Evolutionary conservation across 2,797 vertebrate genomes (phyloP).

Genomic region (Glyptemys insculpta): DNA sequence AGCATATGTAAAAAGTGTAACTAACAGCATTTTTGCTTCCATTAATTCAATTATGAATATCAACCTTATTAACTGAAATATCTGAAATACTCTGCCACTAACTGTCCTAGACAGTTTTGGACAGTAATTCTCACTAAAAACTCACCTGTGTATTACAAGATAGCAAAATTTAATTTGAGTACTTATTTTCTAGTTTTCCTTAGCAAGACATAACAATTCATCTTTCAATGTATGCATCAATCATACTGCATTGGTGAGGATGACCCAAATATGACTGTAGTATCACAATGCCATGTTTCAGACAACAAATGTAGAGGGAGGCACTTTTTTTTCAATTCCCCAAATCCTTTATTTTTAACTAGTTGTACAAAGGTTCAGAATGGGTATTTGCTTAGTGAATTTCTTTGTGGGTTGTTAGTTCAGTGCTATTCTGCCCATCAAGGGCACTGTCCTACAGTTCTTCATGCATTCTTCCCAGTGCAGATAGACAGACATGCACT

Average conservation of each 20-base stretch:
- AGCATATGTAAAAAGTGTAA: background rate
- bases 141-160: background rate
- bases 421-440: background rate
- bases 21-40: background rate
- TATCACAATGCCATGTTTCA: background rate
- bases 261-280: background rate
- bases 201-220: background rate
- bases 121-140: background rate
- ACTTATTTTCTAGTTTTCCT: background rate
- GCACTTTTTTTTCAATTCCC: background rate
- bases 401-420: background rate
- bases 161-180: background rate
- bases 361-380: background rate
- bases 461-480: background rate
- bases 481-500: background rate
- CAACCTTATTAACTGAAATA: background rate
- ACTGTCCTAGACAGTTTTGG: background rate
- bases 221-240: background rate
- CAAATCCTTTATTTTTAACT: background rate
- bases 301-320: background rate
- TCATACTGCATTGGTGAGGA: background rate
- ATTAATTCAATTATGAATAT: background rate
- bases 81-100: background rate
- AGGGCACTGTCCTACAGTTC: background rate
- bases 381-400: background rate